Percentiles rank a stretch among this genome's conserved stretches.
Conservation (phyloP, 2,797 vertebrate species). For the Carcharodon carcharias region DNA sequence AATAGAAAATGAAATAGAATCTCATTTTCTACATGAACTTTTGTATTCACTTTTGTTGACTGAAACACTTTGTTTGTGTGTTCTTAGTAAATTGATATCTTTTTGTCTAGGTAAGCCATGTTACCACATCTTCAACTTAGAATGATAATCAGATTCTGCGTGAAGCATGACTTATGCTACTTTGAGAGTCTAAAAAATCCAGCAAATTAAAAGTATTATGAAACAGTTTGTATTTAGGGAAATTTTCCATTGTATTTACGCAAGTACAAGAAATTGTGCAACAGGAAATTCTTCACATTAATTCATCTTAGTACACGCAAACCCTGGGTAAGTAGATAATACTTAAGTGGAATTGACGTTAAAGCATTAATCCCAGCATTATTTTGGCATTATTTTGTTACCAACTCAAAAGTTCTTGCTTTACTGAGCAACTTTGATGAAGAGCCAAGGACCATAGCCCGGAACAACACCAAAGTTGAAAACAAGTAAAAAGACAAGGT, state of each 20-base stretch:
- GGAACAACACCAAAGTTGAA: not conserved
- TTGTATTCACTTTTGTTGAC: not conserved
- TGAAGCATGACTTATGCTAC: not conserved
- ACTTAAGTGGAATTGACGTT: not conserved
- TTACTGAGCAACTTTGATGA: conserved; percentile 10
- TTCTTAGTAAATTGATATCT: not conserved
- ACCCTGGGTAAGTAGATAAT: not conserved
- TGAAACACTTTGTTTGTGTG: conserved; percentile 10
- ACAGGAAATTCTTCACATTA: not conserved
- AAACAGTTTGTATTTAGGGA: not conserved
- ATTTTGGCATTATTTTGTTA: not conserved
- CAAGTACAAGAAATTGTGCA: not conserved
- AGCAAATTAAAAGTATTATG: not conserved
- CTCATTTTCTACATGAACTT: not conserved
- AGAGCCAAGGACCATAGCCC: not conserved
- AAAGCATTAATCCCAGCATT: not conserved
- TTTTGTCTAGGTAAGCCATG: not conserved
- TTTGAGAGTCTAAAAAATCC: not conserved
- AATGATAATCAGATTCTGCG: not conserved
- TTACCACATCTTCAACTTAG: not conserved
- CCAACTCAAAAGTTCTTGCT: not conserved
- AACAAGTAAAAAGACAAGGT: not conserved
- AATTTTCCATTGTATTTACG: conserved; percentile 7
- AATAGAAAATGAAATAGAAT: conserved; percentile 18
- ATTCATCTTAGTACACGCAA: not conserved